Percentiles rank a stretch among this genome's conserved stretches.
Conservation (phyloP, 2,797 vertebrate genomes). For the Cuculus canorus region DNA sequence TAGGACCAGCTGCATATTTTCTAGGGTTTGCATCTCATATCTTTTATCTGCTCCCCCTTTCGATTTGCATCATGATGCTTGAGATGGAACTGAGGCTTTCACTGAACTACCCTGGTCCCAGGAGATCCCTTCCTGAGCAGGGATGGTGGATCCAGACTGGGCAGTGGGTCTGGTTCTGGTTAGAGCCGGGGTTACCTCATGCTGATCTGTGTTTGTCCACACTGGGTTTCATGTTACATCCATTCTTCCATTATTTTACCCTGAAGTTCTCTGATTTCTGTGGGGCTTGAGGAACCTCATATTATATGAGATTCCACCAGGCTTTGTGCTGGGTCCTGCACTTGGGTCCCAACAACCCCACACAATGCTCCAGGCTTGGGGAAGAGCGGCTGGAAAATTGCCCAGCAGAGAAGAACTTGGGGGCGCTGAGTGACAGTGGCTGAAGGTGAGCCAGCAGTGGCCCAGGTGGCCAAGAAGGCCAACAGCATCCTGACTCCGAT, state of each 20-base stretch:
- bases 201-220: not conserved
- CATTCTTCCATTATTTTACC: not conserved
- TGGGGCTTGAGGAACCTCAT: not conserved
- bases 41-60: not conserved
- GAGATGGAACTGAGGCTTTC: not conserved
- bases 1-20: not conserved
- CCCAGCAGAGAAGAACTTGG: too few relatives aligned
- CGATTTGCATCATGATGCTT: not conserved
- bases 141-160: not conserved
- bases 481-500: too few relatives aligned
- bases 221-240: not conserved
- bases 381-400: too few relatives aligned
- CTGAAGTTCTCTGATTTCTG: not conserved
- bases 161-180: not conserved
- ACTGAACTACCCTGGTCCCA: rapidly evolving
- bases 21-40: not conserved
- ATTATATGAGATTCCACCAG: too few relatives aligned
- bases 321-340: too few relatives aligned
- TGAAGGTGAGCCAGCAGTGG: too few relatives aligned
- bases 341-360: too few relatives aligned
- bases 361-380: too few relatives aligned
- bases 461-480: too few relatives aligned
- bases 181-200: not conserved
- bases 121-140: not conserved
- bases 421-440: too few relatives aligned